Conservation (phyloP, 1,140 invertebrate genomes). For the Vanessa tameamea region DNA sequence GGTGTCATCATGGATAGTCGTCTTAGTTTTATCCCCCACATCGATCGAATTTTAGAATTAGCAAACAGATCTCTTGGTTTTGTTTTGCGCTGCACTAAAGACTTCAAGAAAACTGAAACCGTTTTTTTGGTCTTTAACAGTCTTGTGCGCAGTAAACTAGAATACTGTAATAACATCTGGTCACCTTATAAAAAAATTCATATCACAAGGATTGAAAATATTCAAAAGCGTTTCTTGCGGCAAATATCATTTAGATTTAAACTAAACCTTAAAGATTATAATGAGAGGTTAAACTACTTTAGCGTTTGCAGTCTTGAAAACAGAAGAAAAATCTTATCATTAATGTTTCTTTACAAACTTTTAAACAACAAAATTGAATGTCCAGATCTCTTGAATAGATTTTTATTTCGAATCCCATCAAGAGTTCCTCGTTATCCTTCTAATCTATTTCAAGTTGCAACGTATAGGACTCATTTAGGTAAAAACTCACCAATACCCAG, state of each 20-base stretch:
- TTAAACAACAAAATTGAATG: constrained; percentile 5
- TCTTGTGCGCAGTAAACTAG: background rate
- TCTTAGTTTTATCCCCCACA: constrained; percentile 1
- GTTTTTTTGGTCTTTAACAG: background rate
- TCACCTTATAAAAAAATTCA: constrained; percentile 12
- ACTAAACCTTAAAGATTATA: constrained; percentile 8
- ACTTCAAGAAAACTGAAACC: background rate
- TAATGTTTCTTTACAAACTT: background rate
- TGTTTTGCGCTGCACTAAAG: constrained; percentile 4
- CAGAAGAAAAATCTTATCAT: background rate
- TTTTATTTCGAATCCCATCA: no score
- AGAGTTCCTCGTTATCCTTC: no score
- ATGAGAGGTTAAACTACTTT: constrained; percentile 1
- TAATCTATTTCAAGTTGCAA: no score
- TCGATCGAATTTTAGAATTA: background rate
- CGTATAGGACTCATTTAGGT: no score
- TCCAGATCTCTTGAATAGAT: no score
- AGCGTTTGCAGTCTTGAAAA: background rate
- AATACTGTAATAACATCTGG: constrained; percentile 4
- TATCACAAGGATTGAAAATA: constrained; percentile 15
- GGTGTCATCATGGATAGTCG: constrained; percentile 1
- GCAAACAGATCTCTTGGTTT: constrained; percentile 10
- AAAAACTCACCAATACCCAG: no score
- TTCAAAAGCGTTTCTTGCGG: background rate
- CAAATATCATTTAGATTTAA: constrained; percentile 13